Conservation (phyloP, 2,888 invertebrate genomes). For the Alcis repandata region DNA sequence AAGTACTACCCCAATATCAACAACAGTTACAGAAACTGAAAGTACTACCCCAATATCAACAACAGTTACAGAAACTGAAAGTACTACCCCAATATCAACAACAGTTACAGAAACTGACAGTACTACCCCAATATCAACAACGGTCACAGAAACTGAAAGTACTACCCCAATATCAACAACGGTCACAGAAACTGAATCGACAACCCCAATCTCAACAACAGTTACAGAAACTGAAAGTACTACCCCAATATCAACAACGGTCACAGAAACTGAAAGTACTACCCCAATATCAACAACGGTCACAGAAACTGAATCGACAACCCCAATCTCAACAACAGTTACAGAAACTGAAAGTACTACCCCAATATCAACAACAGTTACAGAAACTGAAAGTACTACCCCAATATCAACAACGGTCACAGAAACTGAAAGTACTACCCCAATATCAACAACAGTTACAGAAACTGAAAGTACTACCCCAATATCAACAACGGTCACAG, state of each 20-base stretch:
- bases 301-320: not conserved
- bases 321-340: not conserved
- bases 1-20: not conserved
- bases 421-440: not conserved
- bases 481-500: slow-evolving; percentile 14
- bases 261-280: not conserved
- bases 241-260: not conserved
- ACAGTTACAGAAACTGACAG: not conserved
- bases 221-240: not conserved
- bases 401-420: not conserved
- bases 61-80: not conserved
- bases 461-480: slow-evolving; percentile 18
- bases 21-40: not conserved
- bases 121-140: not conserved
- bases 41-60: not conserved
- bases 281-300: slow-evolving; percentile 1
- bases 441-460: not conserved
- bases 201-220: not conserved
- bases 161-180: not conserved
- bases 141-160: not conserved
- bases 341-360: slow-evolving; percentile 2
- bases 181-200: not conserved
- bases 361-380: not conserved
- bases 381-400: slow-evolving; percentile 5
- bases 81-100: not conserved